Evolutionary conservation across 2,888 invertebrate genomes (phyloP).

Genomic region (Thecocarcelia acutangulata): DNA sequence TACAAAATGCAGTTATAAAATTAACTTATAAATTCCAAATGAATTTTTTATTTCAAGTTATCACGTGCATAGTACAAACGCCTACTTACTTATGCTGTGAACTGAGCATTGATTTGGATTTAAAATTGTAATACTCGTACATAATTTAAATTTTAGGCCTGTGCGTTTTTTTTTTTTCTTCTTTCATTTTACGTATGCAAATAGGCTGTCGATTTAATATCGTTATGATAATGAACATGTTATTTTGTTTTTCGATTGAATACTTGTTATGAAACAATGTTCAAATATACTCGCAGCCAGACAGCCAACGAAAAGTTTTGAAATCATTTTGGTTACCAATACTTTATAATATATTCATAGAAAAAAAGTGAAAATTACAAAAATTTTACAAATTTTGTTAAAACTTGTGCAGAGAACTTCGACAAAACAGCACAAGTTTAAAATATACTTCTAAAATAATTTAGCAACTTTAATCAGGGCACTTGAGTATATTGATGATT

Average conservation of each 20-base stretch:
- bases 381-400: too few relatives aligned
- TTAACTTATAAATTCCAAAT: conserved; percentile 5
- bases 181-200: conserved; percentile 28
- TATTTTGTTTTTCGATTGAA: conserved; percentile 28
- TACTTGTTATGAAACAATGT: conserved; percentile 43
- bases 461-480: too few relatives aligned
- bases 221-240: background rate
- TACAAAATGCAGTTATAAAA: background rate
- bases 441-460: too few relatives aligned
- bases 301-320: background rate
- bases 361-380: conserved; percentile 4
- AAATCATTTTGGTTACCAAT: conserved; percentile 8
- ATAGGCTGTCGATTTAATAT: conserved; percentile 20
- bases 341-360: conserved; percentile 34
- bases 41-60: background rate
- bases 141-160: conserved; percentile 32
- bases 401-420: too few relatives aligned
- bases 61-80: background rate
- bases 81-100: conserved; percentile 3
- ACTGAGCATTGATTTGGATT: background rate
- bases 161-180: conserved; percentile 17
- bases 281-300: conserved; percentile 4
- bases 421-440: too few relatives aligned
- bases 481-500: too few relatives aligned
- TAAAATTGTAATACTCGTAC: background rate